Percentiles rank a stretch among this genome's conserved stretches.
Conservation (phyloP, 2,888 invertebrate genomes). For the Yponomeuta malinellus region DNA sequence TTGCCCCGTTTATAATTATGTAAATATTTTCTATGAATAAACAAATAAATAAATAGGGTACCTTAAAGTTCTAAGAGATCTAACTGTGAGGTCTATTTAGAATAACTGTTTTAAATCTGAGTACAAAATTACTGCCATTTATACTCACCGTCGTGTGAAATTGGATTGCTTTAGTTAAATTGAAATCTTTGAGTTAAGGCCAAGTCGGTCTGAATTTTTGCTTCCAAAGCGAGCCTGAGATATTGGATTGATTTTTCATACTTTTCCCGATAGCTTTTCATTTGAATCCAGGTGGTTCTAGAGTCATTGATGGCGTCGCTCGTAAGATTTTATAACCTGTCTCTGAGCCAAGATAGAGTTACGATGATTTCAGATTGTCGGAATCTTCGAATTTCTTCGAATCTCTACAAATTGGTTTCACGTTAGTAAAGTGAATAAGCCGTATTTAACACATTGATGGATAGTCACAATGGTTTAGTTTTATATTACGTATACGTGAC, state of each 20-base stretch:
- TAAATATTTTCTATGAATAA: no score
- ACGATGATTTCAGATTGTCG: no score
- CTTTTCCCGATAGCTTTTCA: slow-evolving; percentile 3
- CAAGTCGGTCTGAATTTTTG: slow-evolving; percentile 13
- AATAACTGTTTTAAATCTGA: slow-evolving; percentile 17
- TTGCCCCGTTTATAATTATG: no score
- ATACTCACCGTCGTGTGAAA: slow-evolving; percentile 50
- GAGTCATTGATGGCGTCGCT: not conserved
- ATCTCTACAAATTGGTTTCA: no score
- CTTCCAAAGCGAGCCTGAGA: slow-evolving; percentile 13
- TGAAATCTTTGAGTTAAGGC: slow-evolving; percentile 41
- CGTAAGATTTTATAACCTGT: not conserved
- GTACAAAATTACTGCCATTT: slow-evolving; percentile 43
- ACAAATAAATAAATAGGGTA: no score
- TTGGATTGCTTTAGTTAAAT: slow-evolving; percentile 52
- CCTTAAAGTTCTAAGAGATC: not conserved
- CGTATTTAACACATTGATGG: no score
- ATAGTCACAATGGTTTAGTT: no score
- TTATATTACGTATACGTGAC: no score
- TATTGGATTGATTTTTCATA: slow-evolving; percentile 16
- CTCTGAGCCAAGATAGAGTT: not conserved
- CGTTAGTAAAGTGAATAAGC: no score
- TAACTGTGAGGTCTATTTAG: not conserved
- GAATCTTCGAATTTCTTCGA: no score
- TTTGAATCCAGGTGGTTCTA: not conserved